phyloP scores from a whole-genome alignment of 2,797 vertebrate species.

The Ctenochaetus hawaiiensis region DNA sequence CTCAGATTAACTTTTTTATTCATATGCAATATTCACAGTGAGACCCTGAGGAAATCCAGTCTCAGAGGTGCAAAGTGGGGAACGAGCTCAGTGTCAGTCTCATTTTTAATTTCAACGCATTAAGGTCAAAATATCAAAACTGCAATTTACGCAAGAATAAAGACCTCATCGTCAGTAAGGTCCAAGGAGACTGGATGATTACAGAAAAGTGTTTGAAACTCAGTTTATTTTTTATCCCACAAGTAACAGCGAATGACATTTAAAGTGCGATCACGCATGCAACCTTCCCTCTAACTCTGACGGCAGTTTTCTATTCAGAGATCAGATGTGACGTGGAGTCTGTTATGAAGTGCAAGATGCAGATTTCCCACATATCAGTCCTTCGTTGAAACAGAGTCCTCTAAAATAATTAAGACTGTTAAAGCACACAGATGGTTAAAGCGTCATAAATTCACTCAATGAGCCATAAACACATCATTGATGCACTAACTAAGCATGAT shows the following conservation, averaged over 20 bases:
- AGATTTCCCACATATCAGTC: not conserved
- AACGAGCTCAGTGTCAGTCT: not conserved
- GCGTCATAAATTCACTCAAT: not conserved
- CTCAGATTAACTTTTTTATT: slow-evolving; percentile 11
- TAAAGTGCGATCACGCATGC: slow-evolving; percentile 26
- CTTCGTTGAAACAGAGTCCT: not conserved
- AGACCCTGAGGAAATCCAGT: not conserved
- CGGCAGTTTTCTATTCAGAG: slow-evolving; percentile 22
- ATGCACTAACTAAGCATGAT: not conserved
- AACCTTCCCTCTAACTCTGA: slow-evolving; percentile 6
- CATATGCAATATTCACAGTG: not conserved
- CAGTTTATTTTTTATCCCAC: not conserved
- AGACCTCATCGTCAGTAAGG: not conserved
- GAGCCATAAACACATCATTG: not conserved
- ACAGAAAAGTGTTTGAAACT: not conserved
- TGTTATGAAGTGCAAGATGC: not conserved
- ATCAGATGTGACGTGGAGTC: not conserved
- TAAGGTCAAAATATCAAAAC: slow-evolving; percentile 29
- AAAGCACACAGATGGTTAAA: not conserved
- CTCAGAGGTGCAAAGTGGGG: not conserved
- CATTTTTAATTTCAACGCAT: slow-evolving; percentile 3
- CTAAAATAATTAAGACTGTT: not conserved
- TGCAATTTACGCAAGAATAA: slow-evolving; percentile 21
- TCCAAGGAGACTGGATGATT: not conserved
- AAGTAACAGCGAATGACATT: slow-evolving; percentile 21